Evolutionary conservation across 2,888 invertebrate species (phyloP).

Genomic region (Drosophila sordidula): DNA sequence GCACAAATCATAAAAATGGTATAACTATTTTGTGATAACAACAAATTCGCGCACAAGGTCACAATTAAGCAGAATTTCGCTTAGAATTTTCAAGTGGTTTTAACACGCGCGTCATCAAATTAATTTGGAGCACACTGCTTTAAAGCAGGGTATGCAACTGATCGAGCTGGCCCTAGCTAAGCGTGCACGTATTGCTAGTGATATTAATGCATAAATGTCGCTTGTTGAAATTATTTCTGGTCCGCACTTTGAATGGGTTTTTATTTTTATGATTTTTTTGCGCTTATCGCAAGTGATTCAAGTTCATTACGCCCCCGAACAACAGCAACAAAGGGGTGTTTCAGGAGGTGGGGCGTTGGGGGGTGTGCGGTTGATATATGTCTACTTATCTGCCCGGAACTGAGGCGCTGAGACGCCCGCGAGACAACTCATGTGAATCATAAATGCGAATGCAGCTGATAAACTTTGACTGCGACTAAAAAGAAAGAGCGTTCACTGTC

Average conservation of each 20-base stretch:
- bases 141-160: constrained; percentile 10
- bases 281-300: constrained; percentile 49
- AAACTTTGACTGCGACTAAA: constrained; percentile 18
- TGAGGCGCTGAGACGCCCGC: constrained; percentile 9
- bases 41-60: constrained; percentile 11
- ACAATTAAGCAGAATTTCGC: neutral
- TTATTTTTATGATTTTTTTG: constrained; percentile 1
- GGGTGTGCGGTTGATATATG: neutral
- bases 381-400: constrained; percentile 49
- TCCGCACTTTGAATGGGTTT: constrained; percentile 11
- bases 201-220: constrained; percentile 26
- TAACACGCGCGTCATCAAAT: constrained; percentile 1
- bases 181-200: constrained; percentile 21
- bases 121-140: constrained; percentile 2
- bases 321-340: constrained; percentile 1
- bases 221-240: constrained; percentile 27
- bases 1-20: neutral
- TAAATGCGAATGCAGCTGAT: constrained; percentile 12
- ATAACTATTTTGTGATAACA: constrained; percentile 14
- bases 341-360: neutral
- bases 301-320: constrained; percentile 39
- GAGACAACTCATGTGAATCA: constrained; percentile 30
- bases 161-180: neutral
- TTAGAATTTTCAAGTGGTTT: constrained; percentile 9
- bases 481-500: neutral